Evolutionary conservation across 1,140 invertebrate genomes (phyloP), one percentile per base, ranked within the genome.

Genomic region (Drosophila prosaltans): DNA sequence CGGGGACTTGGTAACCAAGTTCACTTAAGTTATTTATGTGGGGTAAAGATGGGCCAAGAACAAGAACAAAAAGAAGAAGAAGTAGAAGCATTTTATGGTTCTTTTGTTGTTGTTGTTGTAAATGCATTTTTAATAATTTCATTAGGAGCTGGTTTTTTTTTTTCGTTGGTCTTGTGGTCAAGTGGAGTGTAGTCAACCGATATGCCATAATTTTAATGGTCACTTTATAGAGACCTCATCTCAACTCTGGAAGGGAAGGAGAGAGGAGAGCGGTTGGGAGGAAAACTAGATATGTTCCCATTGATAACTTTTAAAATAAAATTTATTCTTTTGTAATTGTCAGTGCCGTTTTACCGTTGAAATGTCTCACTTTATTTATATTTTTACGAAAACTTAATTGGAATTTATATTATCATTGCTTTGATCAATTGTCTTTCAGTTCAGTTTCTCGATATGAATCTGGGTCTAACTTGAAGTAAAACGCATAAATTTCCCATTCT

Each of bases 101-200:
- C 48, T 48, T 59, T 51, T 26, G 26, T 58, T 54, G 36, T 36
- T 55, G 28, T 48, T 62, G 45, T 60, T 71, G 8, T 57, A 78
- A 88, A 88, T 88, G 84, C 77, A 88, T 88, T 89, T 88, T 88
- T 88, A 88, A 88, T 88, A 88, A 88, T 88, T 88, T 88, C 84
- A 88, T 88, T 88, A 88, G 83, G 80, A 81, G 75, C 72, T 55
- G 3, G 58, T 43, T 28, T 28, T 26, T 36, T 36, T 36, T 36
- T 36, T 36, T 36, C 32, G 32, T 36, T 36, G 48, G 36, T 28
- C 30, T 51, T 55, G 61, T 55, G 61, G 71, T 65, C 58, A 74
- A 73, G 68, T 58, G 59, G 43, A 57, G 67, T 6, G 51, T 75
- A 71, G 78, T 82, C 83, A 88, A 69, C 54, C 48, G 80, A 86